Evolutionary conservation across 2,888 invertebrate species (phyloP), one percentile per base, ranked within the genome.

Genomic region (Dasysyrphus tricinctus): DNA sequence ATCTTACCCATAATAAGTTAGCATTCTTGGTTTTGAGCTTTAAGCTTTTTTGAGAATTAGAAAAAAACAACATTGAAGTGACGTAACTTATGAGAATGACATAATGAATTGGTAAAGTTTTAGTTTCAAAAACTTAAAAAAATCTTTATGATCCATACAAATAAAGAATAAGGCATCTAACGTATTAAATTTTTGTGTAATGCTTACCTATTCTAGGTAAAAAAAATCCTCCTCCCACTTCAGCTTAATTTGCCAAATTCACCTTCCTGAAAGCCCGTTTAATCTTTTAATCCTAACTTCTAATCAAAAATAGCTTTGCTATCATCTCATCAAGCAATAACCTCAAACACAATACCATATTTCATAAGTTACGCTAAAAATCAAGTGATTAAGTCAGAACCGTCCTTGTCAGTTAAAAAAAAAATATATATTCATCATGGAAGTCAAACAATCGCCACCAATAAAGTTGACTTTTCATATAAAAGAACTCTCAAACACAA

Each of bases 401-500:
- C 51, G 24, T 51, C 57, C 57, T 57, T 57, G 37, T 16, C 16
- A 54, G 14, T 54, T 54, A 12, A 24, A 54, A 14, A 12, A 54
- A 24, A 39, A 19, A 19, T 24, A 5, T n/a, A 42, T 7, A 24
- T 24, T 29, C 14, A 29, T 29, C 24, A 54, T 14, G 14, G 29
- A 54, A 54, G 14, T 54, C 29, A 54, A 54, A 54, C 16, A 29
- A 51, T 51, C 14, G 29, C 12, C 29, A n/a, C 0, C 12, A 54
- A 47, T 7, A 32, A 29, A 14, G 14, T 29, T 29, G 14, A 54
- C 54, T 54, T 29, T 29, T 29, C 29, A 14, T 16, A 29, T 29
- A 34, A 57, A 32, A 57, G 16, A 57, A 57, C 57, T 37, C 34
- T 57, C 11, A 16, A 57, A 57, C n/a, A 57, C 24, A 42, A 8